Evolutionary conservation across 2,113 vertebrate species (phyloP).

Genomic region (Syngnathus scovelli): DNA sequence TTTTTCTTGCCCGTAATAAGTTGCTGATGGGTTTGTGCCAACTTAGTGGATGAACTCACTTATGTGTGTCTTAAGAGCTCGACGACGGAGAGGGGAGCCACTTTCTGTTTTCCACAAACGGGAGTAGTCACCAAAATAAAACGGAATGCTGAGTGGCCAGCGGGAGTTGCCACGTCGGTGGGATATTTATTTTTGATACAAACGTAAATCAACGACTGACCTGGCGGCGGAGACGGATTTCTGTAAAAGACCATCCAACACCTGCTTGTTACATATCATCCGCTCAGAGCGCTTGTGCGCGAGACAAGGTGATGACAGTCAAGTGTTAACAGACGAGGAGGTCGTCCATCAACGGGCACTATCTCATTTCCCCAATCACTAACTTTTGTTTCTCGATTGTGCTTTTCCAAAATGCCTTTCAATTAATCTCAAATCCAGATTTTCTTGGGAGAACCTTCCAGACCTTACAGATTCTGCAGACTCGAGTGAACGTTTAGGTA

Average conservation of each 20-base stretch:
- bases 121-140: not conserved
- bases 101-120: too few species aligned
- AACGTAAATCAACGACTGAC: conserved; percentile 37
- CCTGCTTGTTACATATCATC: conserved; percentile 36
- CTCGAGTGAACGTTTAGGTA: too few species aligned
- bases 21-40: conserved; percentile 19
- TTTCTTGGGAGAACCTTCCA: too few species aligned
- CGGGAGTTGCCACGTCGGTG: conserved; percentile 38
- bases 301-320: conserved; percentile 24
- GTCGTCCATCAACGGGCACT: conserved; percentile 27
- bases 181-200: conserved; percentile 39
- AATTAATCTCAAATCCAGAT: too few species aligned
- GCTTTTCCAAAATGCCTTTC: too few species aligned
- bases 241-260: conserved; percentile 25
- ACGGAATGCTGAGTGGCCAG: conserved; percentile 19
- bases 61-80: not conserved
- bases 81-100: too few species aligned
- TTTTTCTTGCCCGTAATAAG: conserved; percentile 9
- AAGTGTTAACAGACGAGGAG: conserved; percentile 35
- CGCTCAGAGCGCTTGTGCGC: conserved; percentile 22
- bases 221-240: conserved; percentile 14
- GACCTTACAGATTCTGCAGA: too few species aligned
- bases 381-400: too few species aligned
- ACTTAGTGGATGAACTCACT: conserved; percentile 15
- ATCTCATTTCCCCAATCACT: too few species aligned